These are phyloP conservation scores for Diadema setosum DNA, from an alignment of 35 echinoderm and acorn worm species.

Conservation along the genomic window DNA sequence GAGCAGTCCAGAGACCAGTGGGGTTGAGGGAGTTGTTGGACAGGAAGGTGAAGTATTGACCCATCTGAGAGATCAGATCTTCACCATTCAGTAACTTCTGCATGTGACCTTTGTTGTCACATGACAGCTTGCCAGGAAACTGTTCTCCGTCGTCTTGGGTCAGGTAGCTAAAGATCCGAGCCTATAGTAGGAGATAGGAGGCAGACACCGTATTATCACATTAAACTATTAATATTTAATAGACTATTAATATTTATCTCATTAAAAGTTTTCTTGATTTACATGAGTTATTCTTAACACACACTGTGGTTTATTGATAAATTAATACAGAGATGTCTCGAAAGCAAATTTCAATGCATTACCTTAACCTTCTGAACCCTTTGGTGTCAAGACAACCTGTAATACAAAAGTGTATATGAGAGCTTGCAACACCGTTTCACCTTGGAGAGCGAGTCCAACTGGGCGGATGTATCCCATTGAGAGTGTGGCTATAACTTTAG, in stretches of 20 bases:
- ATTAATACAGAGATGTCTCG: too few relatives aligned
- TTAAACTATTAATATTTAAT: neutral
- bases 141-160: conserved; percentile 84
- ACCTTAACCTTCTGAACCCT: too few relatives aligned
- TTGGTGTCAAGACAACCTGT: too few relatives aligned
- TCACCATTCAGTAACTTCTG: conserved; percentile 68
- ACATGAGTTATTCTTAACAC: neutral
- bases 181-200: conserved; percentile 30
- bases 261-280: too few relatives aligned
- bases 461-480: too few relatives aligned
- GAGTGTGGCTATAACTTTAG: too few relatives aligned
- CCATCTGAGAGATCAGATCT: conserved; percentile 93
- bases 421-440: too few relatives aligned
- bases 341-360: too few relatives aligned
- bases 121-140: conserved; percentile 88
- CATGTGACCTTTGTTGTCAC: conserved; percentile 77
- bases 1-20: conserved; percentile 78
- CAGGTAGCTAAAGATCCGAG: conserved; percentile 93
- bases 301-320: too few relatives aligned
- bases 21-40: conserved; percentile 74
- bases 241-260: too few relatives aligned
- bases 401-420: too few relatives aligned
- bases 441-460: too few relatives aligned
- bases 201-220: neutral
- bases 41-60: conserved; percentile 92